These are phyloP conservation scores for Dasypus novemcinctus DNA, from an alignment of 2,113 vertebrate species.

Conservation along the genomic window DNA sequence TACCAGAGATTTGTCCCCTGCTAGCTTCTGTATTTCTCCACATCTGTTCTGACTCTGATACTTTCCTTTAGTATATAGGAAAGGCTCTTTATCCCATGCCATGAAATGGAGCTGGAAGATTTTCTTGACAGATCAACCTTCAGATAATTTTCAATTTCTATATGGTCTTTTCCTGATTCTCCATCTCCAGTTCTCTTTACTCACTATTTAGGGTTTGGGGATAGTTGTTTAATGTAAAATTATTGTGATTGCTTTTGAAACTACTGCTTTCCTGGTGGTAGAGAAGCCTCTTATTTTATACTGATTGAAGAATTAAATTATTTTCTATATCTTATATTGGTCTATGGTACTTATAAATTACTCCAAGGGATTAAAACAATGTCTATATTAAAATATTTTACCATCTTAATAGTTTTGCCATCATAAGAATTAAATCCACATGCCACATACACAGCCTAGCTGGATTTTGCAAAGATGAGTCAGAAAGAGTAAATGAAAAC, in stretches of 20 bases:
- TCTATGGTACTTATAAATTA: not conserved
- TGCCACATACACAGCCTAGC: not conserved
- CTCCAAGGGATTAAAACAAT: not conserved
- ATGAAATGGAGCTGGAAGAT: not conserved
- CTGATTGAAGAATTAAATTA: not conserved
- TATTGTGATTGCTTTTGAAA: conserved; percentile 32
- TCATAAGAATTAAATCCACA: not conserved
- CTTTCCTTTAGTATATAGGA: not conserved
- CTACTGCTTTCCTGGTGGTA: not conserved
- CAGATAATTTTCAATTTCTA: not conserved
- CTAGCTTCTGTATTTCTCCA: not conserved
- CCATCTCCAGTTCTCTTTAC: not conserved
- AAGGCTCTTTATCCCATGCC: not conserved
- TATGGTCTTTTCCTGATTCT: not conserved
- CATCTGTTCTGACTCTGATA: not conserved
- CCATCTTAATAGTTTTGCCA: not conserved
- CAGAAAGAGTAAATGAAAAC: conserved; percentile 29
- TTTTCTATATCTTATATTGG: not conserved
- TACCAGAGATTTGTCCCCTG: not conserved
- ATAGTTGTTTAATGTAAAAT: not conserved
- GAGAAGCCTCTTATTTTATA: not conserved
- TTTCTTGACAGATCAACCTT: not conserved
- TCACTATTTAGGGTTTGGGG: not conserved
- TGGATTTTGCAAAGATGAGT: not conserved
- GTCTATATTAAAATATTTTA: not conserved